Conservation (phyloP, 2,888 invertebrate genomes). For the Caenorhabditis sp. region DNA sequence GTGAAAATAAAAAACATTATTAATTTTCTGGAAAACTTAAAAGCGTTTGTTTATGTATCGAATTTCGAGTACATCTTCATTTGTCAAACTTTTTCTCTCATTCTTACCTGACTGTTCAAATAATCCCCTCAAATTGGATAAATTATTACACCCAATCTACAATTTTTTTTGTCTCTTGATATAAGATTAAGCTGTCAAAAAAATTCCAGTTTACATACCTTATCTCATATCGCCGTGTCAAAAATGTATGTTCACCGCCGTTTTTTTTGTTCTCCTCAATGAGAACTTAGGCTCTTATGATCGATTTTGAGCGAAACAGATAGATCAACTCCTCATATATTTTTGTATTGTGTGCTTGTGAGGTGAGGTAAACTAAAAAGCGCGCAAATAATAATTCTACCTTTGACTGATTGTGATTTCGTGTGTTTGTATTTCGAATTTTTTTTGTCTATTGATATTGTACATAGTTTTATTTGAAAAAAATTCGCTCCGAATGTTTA, state of each 20-base stretch:
- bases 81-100: neutral
- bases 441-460: neutral
- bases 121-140: neutral
- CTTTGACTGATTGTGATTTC: neutral
- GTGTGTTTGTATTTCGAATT: conserved; percentile 1
- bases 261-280: conserved; percentile 7
- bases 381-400: neutral
- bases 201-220: conserved; percentile 3
- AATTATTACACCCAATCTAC: neutral
- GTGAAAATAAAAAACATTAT: neutral
- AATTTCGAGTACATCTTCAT: neutral
- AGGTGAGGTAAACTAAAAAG: conserved; percentile 1
- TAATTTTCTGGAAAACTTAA: neutral
- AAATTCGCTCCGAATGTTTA: neutral
- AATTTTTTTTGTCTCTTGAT: neutral
- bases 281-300: too few relatives aligned
- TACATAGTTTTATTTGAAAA: neutral
- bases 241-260: conserved; percentile 13
- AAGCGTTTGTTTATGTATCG: neutral
- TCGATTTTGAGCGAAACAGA: neutral
- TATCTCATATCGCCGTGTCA: neutral
- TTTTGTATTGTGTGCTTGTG: neutral
- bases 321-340: neutral
- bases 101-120: neutral
- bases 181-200: conserved; percentile 8